Conservation (phyloP, 2,113 vertebrate genomes). For the Elephantulus edwardii region DNA sequence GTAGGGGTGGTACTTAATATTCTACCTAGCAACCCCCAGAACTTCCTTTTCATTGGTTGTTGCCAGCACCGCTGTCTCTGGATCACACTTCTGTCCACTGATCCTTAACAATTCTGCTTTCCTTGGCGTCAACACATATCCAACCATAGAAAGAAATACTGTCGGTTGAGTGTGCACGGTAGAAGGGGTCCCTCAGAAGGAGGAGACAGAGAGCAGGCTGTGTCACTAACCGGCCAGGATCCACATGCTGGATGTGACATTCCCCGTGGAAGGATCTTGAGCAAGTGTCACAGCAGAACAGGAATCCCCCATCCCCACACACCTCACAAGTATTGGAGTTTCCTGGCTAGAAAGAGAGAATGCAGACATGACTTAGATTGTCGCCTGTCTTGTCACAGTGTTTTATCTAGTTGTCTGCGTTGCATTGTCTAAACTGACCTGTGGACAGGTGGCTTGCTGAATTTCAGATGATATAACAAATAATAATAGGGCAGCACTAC, state of each 20-base stretch:
- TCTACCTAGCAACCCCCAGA: not conserved
- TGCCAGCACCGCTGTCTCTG: not conserved
- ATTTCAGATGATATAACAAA: not conserved
- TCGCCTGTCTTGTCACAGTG: not conserved
- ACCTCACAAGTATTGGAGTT: slow-evolving; percentile 90
- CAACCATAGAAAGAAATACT: not conserved
- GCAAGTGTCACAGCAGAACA: slow-evolving; percentile 92
- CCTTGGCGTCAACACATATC: not conserved
- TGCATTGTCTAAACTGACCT: not conserved
- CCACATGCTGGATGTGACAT: slow-evolving; percentile 89
- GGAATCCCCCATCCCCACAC: slow-evolving; percentile 85
- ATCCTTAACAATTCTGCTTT: not conserved
- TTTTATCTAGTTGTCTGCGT: not conserved
- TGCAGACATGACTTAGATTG: not conserved
- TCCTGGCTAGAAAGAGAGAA: slow-evolving; percentile 55
- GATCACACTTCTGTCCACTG: not conserved
- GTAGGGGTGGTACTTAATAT: not conserved
- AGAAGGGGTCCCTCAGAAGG: not conserved
- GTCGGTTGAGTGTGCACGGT: not conserved
- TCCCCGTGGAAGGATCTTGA: slow-evolving; percentile 89
- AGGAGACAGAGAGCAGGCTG: not conserved
- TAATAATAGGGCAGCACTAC: too few relatives aligned
- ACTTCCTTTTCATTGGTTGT: not conserved
- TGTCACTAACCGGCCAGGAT: slow-evolving; percentile 50
- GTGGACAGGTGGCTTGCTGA: not conserved